Evolutionary conservation across 2,113 vertebrate genomes (phyloP), one percentile per base, ranked within the genome.

Genomic region (Polypterus senegalus): DNA sequence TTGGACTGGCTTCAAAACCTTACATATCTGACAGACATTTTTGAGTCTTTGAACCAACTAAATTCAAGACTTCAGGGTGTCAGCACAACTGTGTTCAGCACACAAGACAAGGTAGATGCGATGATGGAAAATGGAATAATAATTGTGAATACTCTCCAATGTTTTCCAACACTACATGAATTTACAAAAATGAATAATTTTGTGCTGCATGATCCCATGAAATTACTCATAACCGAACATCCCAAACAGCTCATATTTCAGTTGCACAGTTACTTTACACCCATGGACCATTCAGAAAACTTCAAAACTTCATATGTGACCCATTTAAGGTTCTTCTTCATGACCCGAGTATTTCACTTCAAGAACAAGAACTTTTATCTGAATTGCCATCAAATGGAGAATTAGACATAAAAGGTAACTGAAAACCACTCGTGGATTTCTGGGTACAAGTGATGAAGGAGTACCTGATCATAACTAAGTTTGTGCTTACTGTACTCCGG

Each of bases 31-130:
- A 71, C 73, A 55, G 77, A 78, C 66, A 72, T 77, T 65, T 79
- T 79, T 65, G 73, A 73, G 63, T 71, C 67, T 64, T 74, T 79
- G 70, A 78, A 79, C 76, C 66, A 78, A 27, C 65, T 76, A 65
- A 75, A 71, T 70, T 59, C 72, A 58, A 68, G 72, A 65, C 70
- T 73, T 64, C 72, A 77, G 66, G 69, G 69, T 5, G 69, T 71
- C 66, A 73, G 67, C 69, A 67, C 71, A 46, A 76, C 72, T 1
- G 43, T 80, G 49, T 78, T 79, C 66, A 74, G 71, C 61, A 66
- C 70, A 49, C 74, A 74, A 70, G 70, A 73, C 72, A 77, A 75
- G 70, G 69, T 72, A 54, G 74, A 70, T 27, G 74, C 67, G 46
- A 66, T 74, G 66, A 67, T 76, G 71, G 70, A 74, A 77, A 68